These are phyloP conservation scores for Ladona fulva DNA, from an alignment of 1,140 invertebrate species.

Conservation along the genomic window DNA sequence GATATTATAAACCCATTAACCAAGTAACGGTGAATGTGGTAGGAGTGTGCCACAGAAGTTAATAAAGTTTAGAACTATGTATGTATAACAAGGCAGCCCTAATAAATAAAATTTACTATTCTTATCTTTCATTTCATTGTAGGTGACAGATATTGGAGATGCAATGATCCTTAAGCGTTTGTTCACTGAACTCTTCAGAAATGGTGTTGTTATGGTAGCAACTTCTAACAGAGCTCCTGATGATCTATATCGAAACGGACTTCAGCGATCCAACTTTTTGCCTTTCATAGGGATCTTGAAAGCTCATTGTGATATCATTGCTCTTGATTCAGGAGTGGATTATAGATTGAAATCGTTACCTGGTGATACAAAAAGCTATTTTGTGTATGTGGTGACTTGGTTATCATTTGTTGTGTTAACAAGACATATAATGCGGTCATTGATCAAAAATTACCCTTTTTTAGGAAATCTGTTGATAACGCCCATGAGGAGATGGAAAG, in stretches of 20 bases:
- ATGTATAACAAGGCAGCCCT: no score
- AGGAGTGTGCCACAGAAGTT: no score
- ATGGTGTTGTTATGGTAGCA: constrained; percentile 86
- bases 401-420: constrained; percentile 19
- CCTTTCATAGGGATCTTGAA: constrained; percentile 94
- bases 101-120: no score
- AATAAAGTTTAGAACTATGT: no score
- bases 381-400: constrained; percentile 50
- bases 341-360: constrained; percentile 64
- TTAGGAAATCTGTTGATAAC: constrained; percentile 49
- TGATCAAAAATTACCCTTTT: constrained; percentile 31
- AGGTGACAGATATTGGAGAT: constrained; percentile 97
- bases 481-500: constrained; percentile 58
- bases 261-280: constrained; percentile 92
- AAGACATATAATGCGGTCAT: constrained; percentile 26
- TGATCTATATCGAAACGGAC: constrained; percentile 97
- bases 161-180: constrained; percentile 96
- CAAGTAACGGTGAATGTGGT: no score
- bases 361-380: constrained; percentile 58
- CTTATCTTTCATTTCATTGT: constrained; percentile 29
- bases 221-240: constrained; percentile 95
- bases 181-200: constrained; percentile 88
- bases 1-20: no score
- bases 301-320: constrained; percentile 63
- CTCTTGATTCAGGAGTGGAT: constrained; percentile 89